phyloP scores from a whole-genome alignment of 2,797 vertebrate genomes.

The Florisuga fusca region DNA sequence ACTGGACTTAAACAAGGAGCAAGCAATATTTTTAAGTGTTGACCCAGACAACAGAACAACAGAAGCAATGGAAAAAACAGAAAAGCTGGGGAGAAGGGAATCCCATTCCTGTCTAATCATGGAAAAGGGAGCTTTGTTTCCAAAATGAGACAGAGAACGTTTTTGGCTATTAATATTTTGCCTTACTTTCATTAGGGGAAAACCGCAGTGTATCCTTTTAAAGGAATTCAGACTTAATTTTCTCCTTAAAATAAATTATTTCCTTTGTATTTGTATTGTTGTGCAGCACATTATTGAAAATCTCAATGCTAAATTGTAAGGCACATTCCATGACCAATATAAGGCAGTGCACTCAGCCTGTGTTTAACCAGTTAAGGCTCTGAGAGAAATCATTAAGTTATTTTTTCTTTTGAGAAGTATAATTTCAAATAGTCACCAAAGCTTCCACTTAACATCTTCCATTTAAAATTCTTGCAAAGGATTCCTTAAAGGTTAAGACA shows the following conservation, averaged over 20 bases:
- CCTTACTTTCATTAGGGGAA: neutral
- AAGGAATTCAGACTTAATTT: neutral
- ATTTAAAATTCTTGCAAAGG: neutral
- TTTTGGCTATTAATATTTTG: neutral
- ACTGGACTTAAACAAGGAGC: neutral
- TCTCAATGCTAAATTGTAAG: neutral
- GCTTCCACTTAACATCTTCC: neutral
- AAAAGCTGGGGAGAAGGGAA: neutral
- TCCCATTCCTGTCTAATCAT: neutral
- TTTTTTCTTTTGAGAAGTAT: neutral
- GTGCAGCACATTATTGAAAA: neutral
- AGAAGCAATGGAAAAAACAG: neutral
- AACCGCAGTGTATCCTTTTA: neutral
- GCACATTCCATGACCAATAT: neutral
- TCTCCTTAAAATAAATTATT: neutral
- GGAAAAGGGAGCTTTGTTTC: neutral
- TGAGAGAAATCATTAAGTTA: neutral
- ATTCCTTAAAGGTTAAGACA: neutral
- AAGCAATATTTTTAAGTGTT: neutral
- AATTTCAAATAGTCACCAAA: neutral
- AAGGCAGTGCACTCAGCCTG: neutral
- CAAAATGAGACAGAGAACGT: neutral
- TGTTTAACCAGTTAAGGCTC: neutral
- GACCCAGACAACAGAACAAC: neutral
- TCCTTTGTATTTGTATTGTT: neutral